Base-by-base conservation (phyloP, 1,140 invertebrate species). In the Chymomyza costata region DNA sequence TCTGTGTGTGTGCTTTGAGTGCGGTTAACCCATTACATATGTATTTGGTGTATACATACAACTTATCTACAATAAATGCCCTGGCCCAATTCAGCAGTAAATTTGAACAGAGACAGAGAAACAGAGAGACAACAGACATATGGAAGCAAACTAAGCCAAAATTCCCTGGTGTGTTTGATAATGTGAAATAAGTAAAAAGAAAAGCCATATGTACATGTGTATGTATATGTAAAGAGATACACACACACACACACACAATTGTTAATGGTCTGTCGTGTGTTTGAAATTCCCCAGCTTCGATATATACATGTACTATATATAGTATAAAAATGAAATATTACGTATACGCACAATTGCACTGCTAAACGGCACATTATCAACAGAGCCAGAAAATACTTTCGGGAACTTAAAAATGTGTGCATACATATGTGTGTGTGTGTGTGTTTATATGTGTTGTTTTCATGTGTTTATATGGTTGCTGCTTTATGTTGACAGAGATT, bases 401-500 rank as follows among this genome's bases (percentile, higher is more conserved):
- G n/a, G n/a, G n/a, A n/a, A n/a, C n/a, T n/a, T n/a, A n/a, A n/a
- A n/a, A n/a, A n/a, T n/a, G 48, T n/a, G n/a, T n/a, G n/a, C n/a
- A n/a, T n/a, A n/a, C n/a, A n/a, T n/a, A n/a, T 25, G 8, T 25
- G 3, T 25, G 21, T 25, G 21, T 8, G 3, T 25, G 21, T 5
- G 21, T 25, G 21, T 25, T 25, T 25, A 25, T 25, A 5, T 25
- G 7, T 28, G 3, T 18, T 11, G 16, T 25, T 25, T 8, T 25
- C 21, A 10, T 25, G 21, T 8, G 3, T 25, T 5, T 25, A 8
- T 25, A 25, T 25, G 21, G n/a, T n/a, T n/a, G 21, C 34, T 41
- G 46, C 44, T 38, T 3, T 44, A 52, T 66, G 62, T 73, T 65
- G 62, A 34, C 62, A 73, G 49, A 60, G 58, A 60, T 67, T 49